Percentiles rank a stretch among this genome's conserved stretches.
phyloP scores from a whole-genome alignment of 1,140 invertebrate species.

The Parasteatoda tepidariorum region DNA sequence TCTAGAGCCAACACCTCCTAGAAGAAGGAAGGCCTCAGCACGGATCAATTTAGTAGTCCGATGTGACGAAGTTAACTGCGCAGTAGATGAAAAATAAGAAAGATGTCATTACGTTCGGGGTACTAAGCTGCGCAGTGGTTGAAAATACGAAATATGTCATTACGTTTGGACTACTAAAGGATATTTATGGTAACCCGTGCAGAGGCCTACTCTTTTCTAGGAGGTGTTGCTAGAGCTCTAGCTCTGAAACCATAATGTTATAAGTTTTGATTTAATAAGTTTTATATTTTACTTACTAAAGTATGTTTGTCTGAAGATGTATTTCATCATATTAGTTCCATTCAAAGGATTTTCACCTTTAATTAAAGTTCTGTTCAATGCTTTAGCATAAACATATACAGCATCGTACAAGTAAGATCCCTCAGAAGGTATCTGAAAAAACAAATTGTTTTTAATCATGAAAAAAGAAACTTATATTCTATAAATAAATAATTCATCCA shows the following conservation, averaged over 20 bases:
- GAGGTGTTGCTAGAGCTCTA: too few relatives aligned
- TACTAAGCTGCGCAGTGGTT: background rate
- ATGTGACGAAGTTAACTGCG: too few relatives aligned
- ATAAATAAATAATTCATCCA: too few relatives aligned
- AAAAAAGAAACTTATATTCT: too few relatives aligned
- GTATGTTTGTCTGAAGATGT: slow-evolving; percentile 81
- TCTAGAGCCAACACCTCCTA: too few relatives aligned
- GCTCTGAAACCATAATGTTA: too few relatives aligned
- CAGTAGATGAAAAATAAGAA: too few relatives aligned
- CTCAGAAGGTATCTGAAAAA: slow-evolving; percentile 82
- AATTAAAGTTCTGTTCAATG: slow-evolving; percentile 77
- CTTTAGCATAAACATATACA: slow-evolving; percentile 84
- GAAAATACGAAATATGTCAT: background rate
- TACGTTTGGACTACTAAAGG: too few relatives aligned
- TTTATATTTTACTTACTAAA: slow-evolving; percentile 73
- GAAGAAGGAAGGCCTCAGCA: too few relatives aligned
- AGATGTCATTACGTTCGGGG: background rate
- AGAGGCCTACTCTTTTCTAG: too few relatives aligned
- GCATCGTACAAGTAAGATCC: slow-evolving; percentile 93
- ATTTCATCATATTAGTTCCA: slow-evolving; percentile 78
- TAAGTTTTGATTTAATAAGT: background rate
- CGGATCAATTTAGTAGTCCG: too few relatives aligned
- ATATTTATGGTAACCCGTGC: too few relatives aligned
- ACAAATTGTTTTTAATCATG: slow-evolving; percentile 30
- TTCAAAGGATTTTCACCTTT: slow-evolving; percentile 77